Evolutionary conservation across 1,140 invertebrate genomes (phyloP).

Genomic region (Sitodiplosis mosellana): DNA sequence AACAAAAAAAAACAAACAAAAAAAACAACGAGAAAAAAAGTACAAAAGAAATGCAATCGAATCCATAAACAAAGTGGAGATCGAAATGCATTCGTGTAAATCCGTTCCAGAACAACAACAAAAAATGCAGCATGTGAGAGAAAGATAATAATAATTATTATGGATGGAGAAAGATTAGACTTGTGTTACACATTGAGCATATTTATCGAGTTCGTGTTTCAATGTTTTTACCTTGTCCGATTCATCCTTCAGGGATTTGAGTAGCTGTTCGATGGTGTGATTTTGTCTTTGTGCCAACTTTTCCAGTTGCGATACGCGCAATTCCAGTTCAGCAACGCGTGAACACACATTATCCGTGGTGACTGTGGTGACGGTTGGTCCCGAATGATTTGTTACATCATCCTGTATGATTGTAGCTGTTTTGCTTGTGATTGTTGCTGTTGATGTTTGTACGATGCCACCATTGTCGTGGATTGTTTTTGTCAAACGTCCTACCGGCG

Average conservation of each 20-base stretch:
- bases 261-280: constrained; percentile 35
- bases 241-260: constrained; percentile 30
- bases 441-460: not conserved
- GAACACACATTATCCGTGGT: constrained; percentile 12
- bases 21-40: too few species aligned
- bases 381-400: constrained; percentile 24
- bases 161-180: constrained; percentile 21
- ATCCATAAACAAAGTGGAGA: too few species aligned
- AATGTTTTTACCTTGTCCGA: constrained; percentile 34
- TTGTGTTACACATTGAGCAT: constrained; percentile 37
- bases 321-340: constrained; percentile 19
- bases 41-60: too few species aligned
- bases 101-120: not conserved
- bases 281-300: constrained; percentile 35
- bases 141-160: not conserved
- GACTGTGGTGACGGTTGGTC: not conserved
- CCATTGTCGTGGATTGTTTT: not conserved
- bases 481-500: constrained; percentile 10
- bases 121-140: not conserved
- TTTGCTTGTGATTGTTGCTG: constrained; percentile 7
- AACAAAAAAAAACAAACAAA: too few species aligned
- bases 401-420: not conserved
- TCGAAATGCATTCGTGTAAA: too few species aligned
- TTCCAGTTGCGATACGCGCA: constrained; percentile 36
- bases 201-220: constrained; percentile 36